These are phyloP conservation scores for Drosophila tropicalis DNA, from an alignment of 1,140 invertebrate species.

Conservation along the genomic window DNA sequence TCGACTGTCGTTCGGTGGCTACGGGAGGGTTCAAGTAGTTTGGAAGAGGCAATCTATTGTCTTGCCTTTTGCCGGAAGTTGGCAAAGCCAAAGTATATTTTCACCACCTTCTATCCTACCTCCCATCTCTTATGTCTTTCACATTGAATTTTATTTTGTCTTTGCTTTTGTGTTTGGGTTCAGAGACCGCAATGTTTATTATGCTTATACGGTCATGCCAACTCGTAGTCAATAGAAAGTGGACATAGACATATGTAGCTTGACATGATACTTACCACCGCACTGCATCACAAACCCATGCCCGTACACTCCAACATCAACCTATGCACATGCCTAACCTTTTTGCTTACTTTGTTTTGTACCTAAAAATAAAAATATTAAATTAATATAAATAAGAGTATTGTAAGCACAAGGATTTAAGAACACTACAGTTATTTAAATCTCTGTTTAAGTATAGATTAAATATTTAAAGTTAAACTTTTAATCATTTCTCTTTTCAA, in stretches of 20 bases:
- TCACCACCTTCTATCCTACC: neutral
- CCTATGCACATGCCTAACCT: neutral
- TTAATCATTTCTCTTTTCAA: too few species aligned
- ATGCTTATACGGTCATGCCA: conserved; percentile 39
- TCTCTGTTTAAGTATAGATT: too few species aligned
- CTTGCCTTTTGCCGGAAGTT: conserved; percentile 58
- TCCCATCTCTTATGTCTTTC: neutral
- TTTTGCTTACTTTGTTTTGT: neutral
- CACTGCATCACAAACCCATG: conserved; percentile 17
- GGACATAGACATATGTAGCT: conserved; percentile 49
- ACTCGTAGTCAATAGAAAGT: conserved; percentile 58
- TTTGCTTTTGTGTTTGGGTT: conserved; percentile 4
- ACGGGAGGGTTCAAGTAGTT: neutral
- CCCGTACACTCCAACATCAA: conserved; percentile 11
- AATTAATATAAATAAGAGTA: conserved; percentile 4
- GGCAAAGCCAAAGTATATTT: conserved; percentile 39
- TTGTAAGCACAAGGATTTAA: too few species aligned
- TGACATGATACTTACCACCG: conserved; percentile 6
- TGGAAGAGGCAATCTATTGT: conserved; percentile 1
- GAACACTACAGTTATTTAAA: too few species aligned
- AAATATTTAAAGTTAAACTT: too few species aligned
- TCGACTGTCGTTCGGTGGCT: neutral
- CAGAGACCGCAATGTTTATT: conserved; percentile 14
- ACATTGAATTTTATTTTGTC: neutral
- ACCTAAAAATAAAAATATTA: conserved; percentile 8